Evolutionary conservation across 2,888 invertebrate species (phyloP).

Genomic region (Scaptomyza flava): DNA sequence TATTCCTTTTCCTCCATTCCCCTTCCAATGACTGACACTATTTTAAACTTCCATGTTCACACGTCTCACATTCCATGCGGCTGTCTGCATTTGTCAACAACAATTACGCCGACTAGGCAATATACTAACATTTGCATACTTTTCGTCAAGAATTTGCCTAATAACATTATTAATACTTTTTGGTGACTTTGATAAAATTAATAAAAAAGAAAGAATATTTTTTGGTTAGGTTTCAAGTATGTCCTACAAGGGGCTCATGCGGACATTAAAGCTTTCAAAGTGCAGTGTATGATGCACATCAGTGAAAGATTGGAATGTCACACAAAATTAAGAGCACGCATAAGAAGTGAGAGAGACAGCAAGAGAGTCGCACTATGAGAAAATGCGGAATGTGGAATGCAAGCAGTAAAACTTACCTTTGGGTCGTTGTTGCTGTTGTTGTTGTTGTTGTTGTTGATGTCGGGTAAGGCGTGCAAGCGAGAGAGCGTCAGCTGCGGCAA

Average conservation of each 20-base stretch:
- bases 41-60: constrained; percentile 48
- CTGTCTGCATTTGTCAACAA: background rate
- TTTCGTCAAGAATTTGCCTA: background rate
- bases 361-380: constrained; percentile 30
- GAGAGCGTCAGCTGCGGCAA: constrained; percentile 31
- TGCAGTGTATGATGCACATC: constrained; percentile 6
- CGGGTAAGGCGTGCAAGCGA: constrained; percentile 11
- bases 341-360: constrained; percentile 18
- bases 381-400: constrained; percentile 48
- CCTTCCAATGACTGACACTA: constrained; percentile 8
- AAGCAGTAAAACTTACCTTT: constrained; percentile 51
- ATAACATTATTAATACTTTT: too few species aligned
- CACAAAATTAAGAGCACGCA: constrained; percentile 57
- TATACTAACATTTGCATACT: background rate
- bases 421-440: constrained; percentile 23
- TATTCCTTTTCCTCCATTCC: background rate
- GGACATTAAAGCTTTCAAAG: background rate
- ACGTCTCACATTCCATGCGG: constrained; percentile 34
- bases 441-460: constrained; percentile 13
- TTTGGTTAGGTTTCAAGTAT: too few species aligned
- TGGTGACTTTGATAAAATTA: too few species aligned
- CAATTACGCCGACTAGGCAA: background rate
- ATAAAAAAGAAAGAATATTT: too few species aligned
- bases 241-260: too few species aligned
- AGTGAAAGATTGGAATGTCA: constrained; percentile 52